Evolutionary conservation across 2,113 vertebrate genomes (phyloP).

Genomic region (Miniopterus natalensis): DNA sequence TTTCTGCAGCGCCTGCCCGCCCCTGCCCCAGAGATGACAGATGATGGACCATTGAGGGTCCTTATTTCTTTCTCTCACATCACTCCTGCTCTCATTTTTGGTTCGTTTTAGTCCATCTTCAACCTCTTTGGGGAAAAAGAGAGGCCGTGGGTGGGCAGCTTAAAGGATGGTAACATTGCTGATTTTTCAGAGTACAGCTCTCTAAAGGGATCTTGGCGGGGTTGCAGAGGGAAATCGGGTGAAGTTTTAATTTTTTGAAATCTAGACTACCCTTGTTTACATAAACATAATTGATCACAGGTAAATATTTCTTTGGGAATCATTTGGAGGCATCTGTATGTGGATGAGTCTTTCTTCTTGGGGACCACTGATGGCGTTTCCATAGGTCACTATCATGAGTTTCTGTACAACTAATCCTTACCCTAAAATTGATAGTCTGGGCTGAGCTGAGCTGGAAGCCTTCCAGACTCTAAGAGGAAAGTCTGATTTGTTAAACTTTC

Average conservation of each 20-base stretch:
- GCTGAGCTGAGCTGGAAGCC: neutral
- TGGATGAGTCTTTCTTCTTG: neutral
- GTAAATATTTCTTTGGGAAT: neutral
- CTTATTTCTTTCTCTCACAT: constrained; percentile 9
- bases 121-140: constrained; percentile 22
- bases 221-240: neutral
- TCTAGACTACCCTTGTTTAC: neutral
- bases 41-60: neutral
- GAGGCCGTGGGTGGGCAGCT: neutral
- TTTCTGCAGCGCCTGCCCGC: neutral
- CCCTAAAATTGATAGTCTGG: neutral
- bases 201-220: neutral
- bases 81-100: neutral
- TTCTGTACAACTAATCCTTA: neutral
- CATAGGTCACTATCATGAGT: neutral
- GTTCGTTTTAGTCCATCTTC: neutral
- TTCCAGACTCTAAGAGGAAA: neutral
- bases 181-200: neutral
- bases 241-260: too few species aligned
- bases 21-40: neutral
- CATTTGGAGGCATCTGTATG: neutral
- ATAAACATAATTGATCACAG: neutral
- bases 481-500: neutral
- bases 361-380: neutral
- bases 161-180: constrained; percentile 7